Percentiles rank a stretch among this genome's conserved stretches.
phyloP scores from a whole-genome alignment of 2,113 vertebrate genomes.

The Nothoprocta perdicaria region DNA sequence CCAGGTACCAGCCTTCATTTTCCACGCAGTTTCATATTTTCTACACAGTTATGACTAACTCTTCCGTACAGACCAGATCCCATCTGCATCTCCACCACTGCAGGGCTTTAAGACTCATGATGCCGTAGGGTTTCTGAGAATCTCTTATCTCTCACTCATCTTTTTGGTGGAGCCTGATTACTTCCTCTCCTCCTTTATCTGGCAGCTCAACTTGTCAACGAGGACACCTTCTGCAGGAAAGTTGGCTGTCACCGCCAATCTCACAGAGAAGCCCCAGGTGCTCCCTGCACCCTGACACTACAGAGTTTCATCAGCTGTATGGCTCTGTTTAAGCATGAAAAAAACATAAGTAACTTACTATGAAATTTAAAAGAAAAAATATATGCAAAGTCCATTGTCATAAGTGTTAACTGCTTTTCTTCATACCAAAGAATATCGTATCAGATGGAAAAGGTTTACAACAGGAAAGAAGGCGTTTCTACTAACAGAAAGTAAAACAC shows the following conservation, averaged over 20 bases:
- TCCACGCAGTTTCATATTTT: too few species aligned
- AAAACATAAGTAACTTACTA: slow-evolving; percentile 18
- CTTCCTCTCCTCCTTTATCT: neutral
- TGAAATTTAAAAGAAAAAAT: slow-evolving; percentile 34
- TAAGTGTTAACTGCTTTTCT: neutral
- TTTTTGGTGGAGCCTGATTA: neutral
- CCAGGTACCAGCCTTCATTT: too few species aligned
- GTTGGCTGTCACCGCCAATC: neutral
- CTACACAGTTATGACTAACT: too few species aligned
- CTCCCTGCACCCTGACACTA: neutral
- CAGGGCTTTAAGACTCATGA: neutral
- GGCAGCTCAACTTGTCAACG: neutral
- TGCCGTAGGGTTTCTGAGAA: neutral
- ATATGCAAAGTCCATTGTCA: neutral
- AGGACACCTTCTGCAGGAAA: neutral
- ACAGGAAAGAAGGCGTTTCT: neutral
- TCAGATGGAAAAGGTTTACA: neutral
- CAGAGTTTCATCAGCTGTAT: neutral
- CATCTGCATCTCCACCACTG: too few species aligned
- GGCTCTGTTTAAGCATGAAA: neutral
- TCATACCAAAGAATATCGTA: neutral
- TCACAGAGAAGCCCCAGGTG: neutral
- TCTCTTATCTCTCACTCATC: neutral
- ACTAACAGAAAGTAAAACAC: neutral
- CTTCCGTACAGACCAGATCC: too few species aligned